Percentiles rank a stretch among this genome's conserved stretches.
Evolutionary conservation across 2,888 invertebrate species (phyloP).

Genomic region (Vandiemenella viatica): DNA sequence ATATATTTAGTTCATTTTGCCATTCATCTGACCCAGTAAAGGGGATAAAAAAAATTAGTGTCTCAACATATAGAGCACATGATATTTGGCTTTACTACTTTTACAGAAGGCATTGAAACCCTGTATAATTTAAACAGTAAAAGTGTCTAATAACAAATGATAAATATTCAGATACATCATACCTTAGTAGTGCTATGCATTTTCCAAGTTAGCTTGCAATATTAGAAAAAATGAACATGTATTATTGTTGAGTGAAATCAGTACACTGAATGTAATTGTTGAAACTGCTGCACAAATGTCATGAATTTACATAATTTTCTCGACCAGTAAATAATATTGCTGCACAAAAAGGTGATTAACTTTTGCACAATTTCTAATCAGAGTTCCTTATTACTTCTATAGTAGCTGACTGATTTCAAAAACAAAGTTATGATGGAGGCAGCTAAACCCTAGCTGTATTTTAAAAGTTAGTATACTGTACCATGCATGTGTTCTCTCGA

Average conservation of each 20-base stretch:
- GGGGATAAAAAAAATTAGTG: too few species aligned
- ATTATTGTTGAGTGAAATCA: neutral
- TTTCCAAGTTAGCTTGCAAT: neutral
- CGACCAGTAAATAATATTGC: slow-evolving; percentile 2
- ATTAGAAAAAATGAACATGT: neutral
- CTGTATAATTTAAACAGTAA: too few species aligned
- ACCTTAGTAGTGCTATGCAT: neutral
- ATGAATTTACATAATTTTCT: slow-evolving; percentile 1
- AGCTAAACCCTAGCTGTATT: slow-evolving; percentile 6
- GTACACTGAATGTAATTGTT: neutral
- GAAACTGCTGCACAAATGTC: neutral
- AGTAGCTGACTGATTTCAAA: slow-evolving; percentile 4
- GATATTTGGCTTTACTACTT: too few species aligned
- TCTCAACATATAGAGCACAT: too few species aligned
- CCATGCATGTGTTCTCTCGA: slow-evolving; percentile 6
- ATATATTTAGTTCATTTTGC: too few species aligned
- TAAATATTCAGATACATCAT: too few species aligned
- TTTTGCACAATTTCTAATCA: slow-evolving; percentile 2
- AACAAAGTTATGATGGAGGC: slow-evolving; percentile 1
- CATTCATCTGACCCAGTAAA: too few species aligned
- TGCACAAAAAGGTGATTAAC: slow-evolving; percentile 1
- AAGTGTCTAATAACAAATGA: too few species aligned
- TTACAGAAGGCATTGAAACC: too few species aligned
- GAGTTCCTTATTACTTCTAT: slow-evolving; percentile 5
- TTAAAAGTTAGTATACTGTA: slow-evolving; percentile 3